phyloP scores from a whole-genome alignment of 1,140 invertebrate species.

The Heliconius himera region DNA sequence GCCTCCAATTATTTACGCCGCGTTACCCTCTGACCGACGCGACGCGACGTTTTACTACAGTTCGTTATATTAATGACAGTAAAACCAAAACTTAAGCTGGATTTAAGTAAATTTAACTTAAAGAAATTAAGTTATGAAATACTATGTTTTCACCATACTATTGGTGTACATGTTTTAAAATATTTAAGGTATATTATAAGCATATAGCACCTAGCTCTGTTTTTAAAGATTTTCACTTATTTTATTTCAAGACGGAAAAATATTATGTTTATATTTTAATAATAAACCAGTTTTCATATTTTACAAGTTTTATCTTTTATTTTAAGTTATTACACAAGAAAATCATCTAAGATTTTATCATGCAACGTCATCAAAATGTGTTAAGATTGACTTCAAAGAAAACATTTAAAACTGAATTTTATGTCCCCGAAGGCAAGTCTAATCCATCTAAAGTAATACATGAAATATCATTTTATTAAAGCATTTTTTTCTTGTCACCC shows the following conservation, averaged over 20 bases:
- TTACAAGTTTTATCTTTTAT: too few species aligned
- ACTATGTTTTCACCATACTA: too few species aligned
- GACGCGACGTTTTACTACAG: background rate
- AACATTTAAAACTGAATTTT: background rate
- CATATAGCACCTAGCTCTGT: too few species aligned
- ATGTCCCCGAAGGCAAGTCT: background rate
- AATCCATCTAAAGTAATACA: background rate
- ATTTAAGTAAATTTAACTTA: background rate
- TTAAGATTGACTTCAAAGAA: background rate
- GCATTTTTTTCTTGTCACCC: background rate
- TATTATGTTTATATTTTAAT: too few species aligned
- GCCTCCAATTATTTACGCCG: slow-evolving; percentile 6
- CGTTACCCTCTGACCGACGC: background rate
- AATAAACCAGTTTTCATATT: too few species aligned
- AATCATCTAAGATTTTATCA: background rate
- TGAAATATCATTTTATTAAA: background rate
- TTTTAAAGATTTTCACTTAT: too few species aligned
- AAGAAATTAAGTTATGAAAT: too few species aligned
- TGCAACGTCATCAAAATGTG: background rate
- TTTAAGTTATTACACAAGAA: too few species aligned
- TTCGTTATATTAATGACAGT: background rate
- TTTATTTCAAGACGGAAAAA: too few species aligned
- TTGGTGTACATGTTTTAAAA: too few species aligned
- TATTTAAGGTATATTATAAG: too few species aligned
- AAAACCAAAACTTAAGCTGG: background rate